A percentile compares a stretch with the other conserved stretches of the same genome.
phyloP scores from a whole-genome alignment of 2,113 vertebrate species.

The Austrofundulus limnaeus region DNA sequence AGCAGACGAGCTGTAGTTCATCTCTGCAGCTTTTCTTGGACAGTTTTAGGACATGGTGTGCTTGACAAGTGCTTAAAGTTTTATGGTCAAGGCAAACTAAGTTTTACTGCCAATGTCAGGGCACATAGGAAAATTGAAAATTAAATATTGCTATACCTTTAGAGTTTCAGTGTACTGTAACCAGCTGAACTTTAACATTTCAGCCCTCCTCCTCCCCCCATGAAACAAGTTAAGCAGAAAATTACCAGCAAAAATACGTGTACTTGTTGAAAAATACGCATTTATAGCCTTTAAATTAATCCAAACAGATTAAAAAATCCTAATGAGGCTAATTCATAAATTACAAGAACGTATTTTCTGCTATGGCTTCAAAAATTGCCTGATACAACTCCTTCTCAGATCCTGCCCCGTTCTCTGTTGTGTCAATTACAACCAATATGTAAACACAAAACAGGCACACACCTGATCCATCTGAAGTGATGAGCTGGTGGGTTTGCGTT shows the following conservation, averaged over 20 bases:
- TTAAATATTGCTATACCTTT: background rate
- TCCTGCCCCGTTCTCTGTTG: no score
- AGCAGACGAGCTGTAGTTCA: background rate
- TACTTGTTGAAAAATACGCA: no score
- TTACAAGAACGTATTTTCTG: no score
- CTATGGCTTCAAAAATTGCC: background rate
- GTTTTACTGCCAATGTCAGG: background rate
- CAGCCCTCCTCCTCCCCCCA: background rate
- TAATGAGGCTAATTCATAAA: no score
- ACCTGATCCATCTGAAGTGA: conserved; percentile 84
- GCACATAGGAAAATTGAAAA: background rate
- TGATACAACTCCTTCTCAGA: background rate
- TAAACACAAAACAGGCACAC: conserved; percentile 18
- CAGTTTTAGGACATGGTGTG: background rate
- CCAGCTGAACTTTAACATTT: background rate
- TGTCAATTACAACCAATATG: no score
- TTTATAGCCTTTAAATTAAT: no score
- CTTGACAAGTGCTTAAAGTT: background rate
- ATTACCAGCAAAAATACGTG: no score
- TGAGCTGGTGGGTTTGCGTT: conserved; percentile 92
- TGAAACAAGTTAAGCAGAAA: background rate
- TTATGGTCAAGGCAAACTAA: background rate
- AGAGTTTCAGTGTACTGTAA: background rate
- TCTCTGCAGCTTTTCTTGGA: background rate
- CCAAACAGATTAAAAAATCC: no score